phyloP scores from a whole-genome alignment of 2,797 vertebrate species.

The Propithecus deckenii region DNA sequence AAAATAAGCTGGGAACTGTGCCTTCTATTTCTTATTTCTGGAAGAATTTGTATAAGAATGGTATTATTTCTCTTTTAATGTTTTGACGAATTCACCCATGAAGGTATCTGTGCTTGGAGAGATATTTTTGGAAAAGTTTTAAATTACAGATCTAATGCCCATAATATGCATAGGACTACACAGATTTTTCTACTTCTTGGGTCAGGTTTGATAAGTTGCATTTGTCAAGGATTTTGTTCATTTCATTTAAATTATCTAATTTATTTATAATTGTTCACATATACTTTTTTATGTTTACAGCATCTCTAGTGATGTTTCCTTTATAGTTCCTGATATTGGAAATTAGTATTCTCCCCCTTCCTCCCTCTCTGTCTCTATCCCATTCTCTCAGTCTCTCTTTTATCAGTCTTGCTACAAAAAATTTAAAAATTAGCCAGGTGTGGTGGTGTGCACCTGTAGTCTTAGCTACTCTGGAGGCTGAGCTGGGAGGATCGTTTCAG shows the following conservation, averaged over 20 bases:
- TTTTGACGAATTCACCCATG: not conserved
- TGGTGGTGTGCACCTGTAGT: not conserved
- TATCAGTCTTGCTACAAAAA: not conserved
- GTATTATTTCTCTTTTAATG: not conserved
- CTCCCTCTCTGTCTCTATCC: not conserved
- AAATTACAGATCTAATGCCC: not conserved
- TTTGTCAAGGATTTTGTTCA: not conserved
- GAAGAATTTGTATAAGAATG: not conserved
- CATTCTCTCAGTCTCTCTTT: not conserved
- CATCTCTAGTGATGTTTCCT: not conserved
- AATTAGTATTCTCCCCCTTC: not conserved
- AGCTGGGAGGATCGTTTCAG: not conserved
- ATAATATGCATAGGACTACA: not conserved
- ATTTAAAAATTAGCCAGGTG: not conserved
- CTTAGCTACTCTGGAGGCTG: not conserved
- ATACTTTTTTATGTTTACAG: not conserved
- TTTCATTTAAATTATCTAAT: not conserved
- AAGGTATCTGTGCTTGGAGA: not conserved
- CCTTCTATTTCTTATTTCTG: not conserved
- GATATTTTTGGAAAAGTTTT: not conserved
- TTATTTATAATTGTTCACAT: not conserved
- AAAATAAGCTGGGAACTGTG: not conserved
- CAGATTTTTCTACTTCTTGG: not conserved
- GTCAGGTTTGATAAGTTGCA: not conserved
- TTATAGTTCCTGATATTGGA: not conserved